Evolutionary conservation across 2,888 invertebrate species (phyloP).

Genomic region (Phragmatobia fuliginosa): DNA sequence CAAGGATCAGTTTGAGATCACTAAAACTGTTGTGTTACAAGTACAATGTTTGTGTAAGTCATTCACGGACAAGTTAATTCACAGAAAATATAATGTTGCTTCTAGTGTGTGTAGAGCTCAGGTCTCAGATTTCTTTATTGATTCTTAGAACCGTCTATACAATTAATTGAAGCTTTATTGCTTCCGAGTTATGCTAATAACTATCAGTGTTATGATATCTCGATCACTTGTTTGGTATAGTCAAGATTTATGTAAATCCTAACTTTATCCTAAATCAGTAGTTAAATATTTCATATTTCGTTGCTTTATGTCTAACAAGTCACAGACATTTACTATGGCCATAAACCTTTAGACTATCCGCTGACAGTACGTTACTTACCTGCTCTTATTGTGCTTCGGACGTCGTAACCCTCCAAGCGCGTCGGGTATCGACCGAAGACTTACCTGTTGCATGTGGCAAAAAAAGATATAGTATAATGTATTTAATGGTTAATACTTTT

Average conservation of each 20-base stretch:
- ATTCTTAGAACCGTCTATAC: conserved; percentile 28
- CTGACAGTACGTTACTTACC: conserved; percentile 37
- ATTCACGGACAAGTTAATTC: conserved; percentile 44
- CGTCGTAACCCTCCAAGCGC: conserved; percentile 39
- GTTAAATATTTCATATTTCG: conserved; percentile 39
- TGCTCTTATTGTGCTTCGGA: conserved; percentile 48
- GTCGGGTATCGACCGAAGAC: conserved; percentile 41
- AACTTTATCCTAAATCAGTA: conserved; percentile 33
- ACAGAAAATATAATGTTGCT: conserved; percentile 32
- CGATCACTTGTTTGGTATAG: conserved; percentile 10
- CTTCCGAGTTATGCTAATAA: conserved; percentile 34
- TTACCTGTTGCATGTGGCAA: conserved; percentile 59
- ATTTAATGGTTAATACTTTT: conserved; percentile 44
- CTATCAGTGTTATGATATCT: conserved; percentile 19
- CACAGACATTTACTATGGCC: neutral
- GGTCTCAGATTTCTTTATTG: conserved; percentile 41
- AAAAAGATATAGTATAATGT: conserved; percentile 47
- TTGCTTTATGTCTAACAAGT: conserved; percentile 15
- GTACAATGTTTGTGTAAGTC: conserved; percentile 44
- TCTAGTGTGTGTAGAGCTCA: conserved; percentile 37
- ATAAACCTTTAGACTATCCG: neutral
- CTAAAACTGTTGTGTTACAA: conserved; percentile 29
- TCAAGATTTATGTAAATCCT: conserved; percentile 16
- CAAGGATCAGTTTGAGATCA: conserved; percentile 39
- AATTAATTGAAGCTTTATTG: conserved; percentile 37